These are phyloP conservation scores for Bombus sibiricus DNA, from an alignment of 1,140 invertebrate species.

Conservation along the genomic window DNA sequence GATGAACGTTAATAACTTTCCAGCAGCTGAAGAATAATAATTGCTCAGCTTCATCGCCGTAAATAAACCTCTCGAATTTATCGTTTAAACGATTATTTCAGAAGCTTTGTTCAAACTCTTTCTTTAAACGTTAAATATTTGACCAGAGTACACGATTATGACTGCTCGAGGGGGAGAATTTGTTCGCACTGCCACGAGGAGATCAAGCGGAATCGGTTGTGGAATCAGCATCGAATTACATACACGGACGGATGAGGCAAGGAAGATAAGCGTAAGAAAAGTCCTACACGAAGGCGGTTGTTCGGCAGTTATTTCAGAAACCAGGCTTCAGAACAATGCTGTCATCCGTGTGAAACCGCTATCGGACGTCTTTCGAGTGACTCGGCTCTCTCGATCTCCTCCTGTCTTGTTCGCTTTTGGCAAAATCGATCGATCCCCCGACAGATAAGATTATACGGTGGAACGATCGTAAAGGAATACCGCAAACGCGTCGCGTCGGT, in stretches of 20 bases:
- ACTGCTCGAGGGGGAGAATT: neutral
- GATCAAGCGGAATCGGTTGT: neutral
- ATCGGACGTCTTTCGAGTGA: constrained; percentile 45
- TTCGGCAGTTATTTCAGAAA: constrained; percentile 30
- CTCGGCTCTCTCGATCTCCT: constrained; percentile 41
- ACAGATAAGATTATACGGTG: constrained; percentile 40
- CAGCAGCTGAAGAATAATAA: too few species aligned
- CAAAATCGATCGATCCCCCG: constrained; percentile 43
- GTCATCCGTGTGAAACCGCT: constrained; percentile 36
- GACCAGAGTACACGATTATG: neutral
- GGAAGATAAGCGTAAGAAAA: constrained; percentile 28
- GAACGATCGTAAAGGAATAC: constrained; percentile 40
- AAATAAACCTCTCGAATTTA: neutral
- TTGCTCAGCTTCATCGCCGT: too few species aligned
- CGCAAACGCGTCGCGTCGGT: constrained; percentile 5
- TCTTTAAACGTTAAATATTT: neutral
- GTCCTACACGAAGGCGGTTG: constrained; percentile 7
- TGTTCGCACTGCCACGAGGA: neutral
- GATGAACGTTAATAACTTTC: neutral
- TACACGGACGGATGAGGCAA: too few species aligned
- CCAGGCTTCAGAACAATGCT: constrained; percentile 23
- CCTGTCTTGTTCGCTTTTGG: constrained; percentile 4
- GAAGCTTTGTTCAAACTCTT: neutral
- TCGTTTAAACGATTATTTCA: neutral
- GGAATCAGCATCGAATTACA: neutral